Conservation (phyloP, 2,888 invertebrate species). For the Corythucha ciliata region DNA sequence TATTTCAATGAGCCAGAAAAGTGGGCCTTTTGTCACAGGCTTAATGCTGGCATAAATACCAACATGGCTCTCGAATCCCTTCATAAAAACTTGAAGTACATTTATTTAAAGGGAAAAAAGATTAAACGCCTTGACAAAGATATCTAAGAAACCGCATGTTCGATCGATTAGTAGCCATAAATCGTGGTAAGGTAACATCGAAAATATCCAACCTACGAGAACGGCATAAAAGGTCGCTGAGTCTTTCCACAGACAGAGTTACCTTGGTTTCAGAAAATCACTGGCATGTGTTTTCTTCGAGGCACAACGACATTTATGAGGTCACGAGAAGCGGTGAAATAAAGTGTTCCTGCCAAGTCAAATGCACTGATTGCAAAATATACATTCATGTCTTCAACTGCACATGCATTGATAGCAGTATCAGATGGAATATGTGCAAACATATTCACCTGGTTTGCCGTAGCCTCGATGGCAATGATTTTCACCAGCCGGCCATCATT, state of each 20-base stretch:
- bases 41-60: conserved; percentile 33
- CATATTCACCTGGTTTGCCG: not conserved
- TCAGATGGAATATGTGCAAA: not conserved
- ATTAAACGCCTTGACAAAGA: conserved; percentile 33
- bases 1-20: conserved; percentile 22
- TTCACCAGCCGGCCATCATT: too few species aligned
- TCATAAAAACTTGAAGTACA: conserved; percentile 33
- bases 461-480: too few species aligned
- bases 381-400: conserved; percentile 14
- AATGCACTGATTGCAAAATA: conserved; percentile 8
- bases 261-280: not conserved
- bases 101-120: conserved; percentile 33
- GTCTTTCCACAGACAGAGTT: not conserved
- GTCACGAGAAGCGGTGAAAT: not conserved
- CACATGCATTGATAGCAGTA: conserved; percentile 4
- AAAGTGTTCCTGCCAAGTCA: conserved; percentile 5
- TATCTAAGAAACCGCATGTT: conserved; percentile 32
- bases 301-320: not conserved
- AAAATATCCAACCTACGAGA: conserved; percentile 5
- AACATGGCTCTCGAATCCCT: conserved; percentile 36
- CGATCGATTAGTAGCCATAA: conserved; percentile 29
- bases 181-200: conserved; percentile 35
- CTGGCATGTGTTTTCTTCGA: conserved; percentile 5
- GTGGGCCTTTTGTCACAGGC: conserved; percentile 31
- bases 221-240: not conserved